Conservation (phyloP, 2,797 vertebrate species). For the Bothrops alternatus region DNA sequence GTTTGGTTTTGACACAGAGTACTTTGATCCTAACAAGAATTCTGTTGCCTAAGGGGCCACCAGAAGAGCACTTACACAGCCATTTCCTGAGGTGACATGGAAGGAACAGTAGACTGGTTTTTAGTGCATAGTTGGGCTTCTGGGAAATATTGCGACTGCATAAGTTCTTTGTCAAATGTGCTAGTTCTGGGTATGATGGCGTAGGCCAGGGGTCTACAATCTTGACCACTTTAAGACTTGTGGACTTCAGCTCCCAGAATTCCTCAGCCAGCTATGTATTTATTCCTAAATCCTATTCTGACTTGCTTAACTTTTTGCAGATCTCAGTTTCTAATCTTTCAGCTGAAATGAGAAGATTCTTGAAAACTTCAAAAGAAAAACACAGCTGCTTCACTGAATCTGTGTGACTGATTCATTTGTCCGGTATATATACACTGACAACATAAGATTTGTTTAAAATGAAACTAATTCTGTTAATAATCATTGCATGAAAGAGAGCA, state of each 20-base stretch:
- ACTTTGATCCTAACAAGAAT: not conserved
- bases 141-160: not conserved
- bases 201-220: not conserved
- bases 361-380: not conserved
- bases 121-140: not conserved
- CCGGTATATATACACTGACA: not conserved
- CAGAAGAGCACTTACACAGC: not conserved
- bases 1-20: not conserved
- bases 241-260: too few species aligned
- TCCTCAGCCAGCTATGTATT: not conserved
- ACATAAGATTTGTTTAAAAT: not conserved
- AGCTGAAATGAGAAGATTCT: not conserved
- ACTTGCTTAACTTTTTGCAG: not conserved
- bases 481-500: not conserved
- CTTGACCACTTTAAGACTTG: too few species aligned
- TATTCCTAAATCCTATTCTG: not conserved
- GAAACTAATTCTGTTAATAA: not conserved
- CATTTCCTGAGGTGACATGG: not conserved
- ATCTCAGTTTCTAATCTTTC: not conserved
- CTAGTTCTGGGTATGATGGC: not conserved
- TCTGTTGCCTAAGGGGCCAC: not conserved
- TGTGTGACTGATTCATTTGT: not conserved
- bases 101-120: not conserved
- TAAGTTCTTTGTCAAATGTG: not conserved
- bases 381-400: not conserved